These are phyloP conservation scores for Drosophila trichaetosa DNA, from an alignment of 2,888 invertebrate genomes.

Conservation along the genomic window DNA sequence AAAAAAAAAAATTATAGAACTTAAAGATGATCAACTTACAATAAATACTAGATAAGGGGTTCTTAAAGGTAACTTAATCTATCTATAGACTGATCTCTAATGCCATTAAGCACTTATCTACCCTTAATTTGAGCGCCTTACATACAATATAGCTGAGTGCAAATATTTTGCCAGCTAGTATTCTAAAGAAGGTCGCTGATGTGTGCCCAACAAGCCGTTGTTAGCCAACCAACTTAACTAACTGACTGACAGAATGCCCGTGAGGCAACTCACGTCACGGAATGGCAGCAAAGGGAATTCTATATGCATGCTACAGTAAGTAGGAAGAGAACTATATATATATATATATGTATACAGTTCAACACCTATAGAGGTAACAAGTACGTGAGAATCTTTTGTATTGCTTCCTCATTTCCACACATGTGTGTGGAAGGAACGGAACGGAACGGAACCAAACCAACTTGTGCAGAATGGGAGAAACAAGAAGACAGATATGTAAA, in stretches of 20 bases:
- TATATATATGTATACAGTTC: slow-evolving; percentile 48
- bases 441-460: slow-evolving; percentile 36
- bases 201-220: slow-evolving; percentile 34
- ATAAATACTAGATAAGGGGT: background rate
- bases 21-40: background rate
- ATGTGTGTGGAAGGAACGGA: slow-evolving; percentile 39
- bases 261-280: slow-evolving; percentile 5
- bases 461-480: background rate
- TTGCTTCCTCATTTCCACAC: slow-evolving; percentile 70
- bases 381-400: slow-evolving; percentile 81
- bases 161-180: slow-evolving; percentile 17
- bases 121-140: background rate
- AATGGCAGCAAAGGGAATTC: slow-evolving; percentile 35
- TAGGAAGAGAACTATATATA: slow-evolving; percentile 26
- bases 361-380: slow-evolving; percentile 72
- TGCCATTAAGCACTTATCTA: slow-evolving; percentile 5
- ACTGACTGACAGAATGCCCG: slow-evolving; percentile 22
- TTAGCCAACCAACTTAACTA: slow-evolving; percentile 24
- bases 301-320: slow-evolving; percentile 39
- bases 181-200: slow-evolving; percentile 24
- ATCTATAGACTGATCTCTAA: background rate
- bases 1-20: background rate
- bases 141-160: background rate
- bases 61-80: background rate
- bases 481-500: slow-evolving; percentile 17